A percentile compares a stretch with the other conserved stretches of the same genome.
These are phyloP conservation scores for Notarius quadriscutis DNA, from an alignment of 2,113 vertebrate species.

Conservation along the genomic window DNA sequence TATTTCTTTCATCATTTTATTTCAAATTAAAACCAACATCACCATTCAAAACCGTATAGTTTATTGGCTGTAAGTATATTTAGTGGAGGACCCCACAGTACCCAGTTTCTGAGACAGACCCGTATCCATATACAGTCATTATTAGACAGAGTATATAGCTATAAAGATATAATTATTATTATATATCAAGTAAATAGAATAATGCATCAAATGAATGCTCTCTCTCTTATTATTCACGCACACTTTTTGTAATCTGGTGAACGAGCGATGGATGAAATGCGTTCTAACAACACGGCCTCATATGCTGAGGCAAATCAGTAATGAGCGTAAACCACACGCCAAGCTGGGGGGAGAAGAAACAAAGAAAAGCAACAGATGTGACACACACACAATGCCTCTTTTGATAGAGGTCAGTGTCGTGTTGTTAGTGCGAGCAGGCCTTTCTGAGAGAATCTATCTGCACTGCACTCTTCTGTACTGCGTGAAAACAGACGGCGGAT, in stretches of 20 bases:
- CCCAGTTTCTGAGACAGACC: too few species aligned
- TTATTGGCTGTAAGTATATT: too few species aligned
- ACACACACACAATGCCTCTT: constrained; percentile 29
- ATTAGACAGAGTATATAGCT: too few species aligned
- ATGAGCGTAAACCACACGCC: constrained; percentile 51
- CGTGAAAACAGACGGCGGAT: constrained; percentile 30
- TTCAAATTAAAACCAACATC: too few species aligned
- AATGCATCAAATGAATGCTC: not conserved
- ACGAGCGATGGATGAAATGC: constrained; percentile 33
- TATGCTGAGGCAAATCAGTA: constrained; percentile 35
- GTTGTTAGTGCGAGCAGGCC: constrained; percentile 7
- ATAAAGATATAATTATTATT: not conserved
- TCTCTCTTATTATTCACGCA: not conserved
- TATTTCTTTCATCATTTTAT: too few species aligned
- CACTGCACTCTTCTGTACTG: not conserved
- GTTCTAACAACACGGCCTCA: constrained; percentile 14
- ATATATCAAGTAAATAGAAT: not conserved
- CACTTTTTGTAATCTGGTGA: constrained; percentile 1
- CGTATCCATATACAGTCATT: too few species aligned
- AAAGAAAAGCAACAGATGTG: constrained; percentile 33
- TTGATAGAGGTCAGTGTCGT: not conserved
- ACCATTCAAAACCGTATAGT: too few species aligned
- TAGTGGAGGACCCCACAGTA: too few species aligned
- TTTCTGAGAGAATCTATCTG: constrained; percentile 5
- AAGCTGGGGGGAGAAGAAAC: constrained; percentile 12